Evolutionary conservation across 2,888 invertebrate species (phyloP).

Genomic region (Lasiommata megera): DNA sequence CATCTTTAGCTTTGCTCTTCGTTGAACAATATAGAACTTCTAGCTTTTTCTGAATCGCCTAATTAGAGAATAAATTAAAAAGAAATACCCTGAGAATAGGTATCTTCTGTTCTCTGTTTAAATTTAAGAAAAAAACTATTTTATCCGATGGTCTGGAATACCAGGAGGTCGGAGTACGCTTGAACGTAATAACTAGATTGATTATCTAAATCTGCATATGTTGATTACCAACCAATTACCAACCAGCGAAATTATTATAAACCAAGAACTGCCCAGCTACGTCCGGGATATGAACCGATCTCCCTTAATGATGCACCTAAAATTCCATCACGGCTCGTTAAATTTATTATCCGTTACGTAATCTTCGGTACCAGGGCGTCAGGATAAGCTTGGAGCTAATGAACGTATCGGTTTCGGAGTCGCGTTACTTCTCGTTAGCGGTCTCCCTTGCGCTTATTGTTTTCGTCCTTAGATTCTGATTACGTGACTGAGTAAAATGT

Average conservation of each 20-base stretch:
- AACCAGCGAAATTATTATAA: background rate
- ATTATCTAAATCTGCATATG: too few species aligned
- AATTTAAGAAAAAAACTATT: too few species aligned
- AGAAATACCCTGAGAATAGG: too few species aligned
- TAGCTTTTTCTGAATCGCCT: too few species aligned
- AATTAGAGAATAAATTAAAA: too few species aligned
- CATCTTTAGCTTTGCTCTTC: too few species aligned
- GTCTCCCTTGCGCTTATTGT: constrained; percentile 53
- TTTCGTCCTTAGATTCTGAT: constrained; percentile 44
- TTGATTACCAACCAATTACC: background rate
- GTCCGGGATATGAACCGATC: constrained; percentile 4
- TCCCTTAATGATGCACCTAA: constrained; percentile 11
- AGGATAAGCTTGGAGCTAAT: constrained; percentile 58
- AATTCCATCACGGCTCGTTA: constrained; percentile 15
- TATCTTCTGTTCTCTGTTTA: too few species aligned
- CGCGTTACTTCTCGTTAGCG: constrained; percentile 68
- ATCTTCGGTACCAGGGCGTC: constrained; percentile 46
- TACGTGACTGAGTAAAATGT: constrained; percentile 17
- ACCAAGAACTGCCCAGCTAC: background rate
- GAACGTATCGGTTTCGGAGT: constrained; percentile 70
- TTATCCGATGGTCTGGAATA: too few species aligned
- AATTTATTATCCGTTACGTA: constrained; percentile 42
- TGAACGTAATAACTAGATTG: too few species aligned
- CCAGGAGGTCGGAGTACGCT: too few species aligned
- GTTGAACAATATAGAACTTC: too few species aligned